phyloP scores from a whole-genome alignment of 2,888 invertebrate species.

The Chalcosyrphus nemorum region DNA sequence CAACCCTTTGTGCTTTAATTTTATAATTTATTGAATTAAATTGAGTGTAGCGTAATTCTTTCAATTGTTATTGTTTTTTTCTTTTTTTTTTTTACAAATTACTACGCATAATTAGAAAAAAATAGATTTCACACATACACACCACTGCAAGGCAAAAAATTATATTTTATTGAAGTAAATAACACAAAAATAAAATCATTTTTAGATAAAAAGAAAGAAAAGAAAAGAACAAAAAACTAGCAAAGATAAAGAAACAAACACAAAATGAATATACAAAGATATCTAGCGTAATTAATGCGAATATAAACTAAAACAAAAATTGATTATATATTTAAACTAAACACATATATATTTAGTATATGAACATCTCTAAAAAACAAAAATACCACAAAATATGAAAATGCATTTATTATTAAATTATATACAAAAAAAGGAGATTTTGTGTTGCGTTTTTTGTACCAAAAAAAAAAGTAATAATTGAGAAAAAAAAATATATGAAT shows the following conservation, averaged over 20 bases:
- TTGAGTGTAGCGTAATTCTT: constrained; percentile 45
- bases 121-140: constrained; percentile 18
- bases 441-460: constrained; percentile 75
- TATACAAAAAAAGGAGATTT: constrained; percentile 68
- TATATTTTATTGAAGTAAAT: constrained; percentile 33
- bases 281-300: constrained; percentile 72
- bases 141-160: constrained; percentile 25
- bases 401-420: constrained; percentile 73
- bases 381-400: constrained; percentile 73
- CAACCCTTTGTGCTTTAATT: constrained; percentile 49
- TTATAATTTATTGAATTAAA: constrained; percentile 57
- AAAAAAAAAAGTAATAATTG: constrained; percentile 67
- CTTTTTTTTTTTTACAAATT: constrained; percentile 12
- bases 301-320: constrained; percentile 36
- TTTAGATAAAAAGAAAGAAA: constrained; percentile 48
- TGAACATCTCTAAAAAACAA: constrained; percentile 64
- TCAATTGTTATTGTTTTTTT: constrained; percentile 31
- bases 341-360: constrained; percentile 61
- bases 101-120: constrained; percentile 39
- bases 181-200: constrained; percentile 30
- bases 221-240: constrained; percentile 15
- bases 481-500: constrained; percentile 33
- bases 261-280: constrained; percentile 63
- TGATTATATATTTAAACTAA: constrained; percentile 52
- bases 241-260: not conserved